Evolutionary conservation across 1,140 invertebrate genomes (phyloP).

Genomic region (Temnothorax nylanderi): DNA sequence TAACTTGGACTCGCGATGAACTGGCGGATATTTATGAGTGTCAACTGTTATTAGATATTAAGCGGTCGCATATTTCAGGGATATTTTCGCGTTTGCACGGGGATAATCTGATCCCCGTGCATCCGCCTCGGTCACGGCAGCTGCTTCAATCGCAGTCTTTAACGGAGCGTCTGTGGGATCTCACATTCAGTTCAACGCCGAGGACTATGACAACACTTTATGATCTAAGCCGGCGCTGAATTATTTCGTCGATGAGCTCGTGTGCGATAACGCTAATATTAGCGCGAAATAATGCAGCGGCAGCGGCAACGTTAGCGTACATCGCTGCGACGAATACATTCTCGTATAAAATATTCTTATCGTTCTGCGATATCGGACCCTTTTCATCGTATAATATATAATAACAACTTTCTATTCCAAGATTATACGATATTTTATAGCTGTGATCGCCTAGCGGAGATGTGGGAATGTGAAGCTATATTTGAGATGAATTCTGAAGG

Average conservation of each 20-base stretch:
- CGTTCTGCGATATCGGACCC: too few relatives aligned
- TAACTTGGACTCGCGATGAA: background rate
- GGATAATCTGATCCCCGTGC: background rate
- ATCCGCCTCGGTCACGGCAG: constrained; percentile 2
- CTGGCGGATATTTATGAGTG: background rate
- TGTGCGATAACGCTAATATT: constrained; percentile 38
- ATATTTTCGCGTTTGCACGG: background rate
- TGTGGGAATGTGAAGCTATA: too few relatives aligned
- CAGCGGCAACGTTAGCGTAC: background rate
- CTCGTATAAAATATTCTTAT: background rate
- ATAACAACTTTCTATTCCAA: background rate
- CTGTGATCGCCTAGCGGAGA: background rate
- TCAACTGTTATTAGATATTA: background rate
- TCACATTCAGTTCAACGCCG: constrained; percentile 1
- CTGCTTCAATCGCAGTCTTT: background rate
- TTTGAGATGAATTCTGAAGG: background rate
- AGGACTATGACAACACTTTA: background rate
- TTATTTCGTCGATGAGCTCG: constrained; percentile 23
- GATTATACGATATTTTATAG: constrained; percentile 13
- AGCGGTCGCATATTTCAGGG: background rate
- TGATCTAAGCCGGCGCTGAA: constrained; percentile 3
- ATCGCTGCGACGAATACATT: background rate
- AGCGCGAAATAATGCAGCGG: constrained; percentile 9
- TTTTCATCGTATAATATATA: background rate
- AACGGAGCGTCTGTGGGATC: constrained; percentile 2